A percentile compares a stretch with the other conserved stretches of the same genome.
phyloP scores from a whole-genome alignment of 2,113 vertebrate species.

The Baryphthengus martii region DNA sequence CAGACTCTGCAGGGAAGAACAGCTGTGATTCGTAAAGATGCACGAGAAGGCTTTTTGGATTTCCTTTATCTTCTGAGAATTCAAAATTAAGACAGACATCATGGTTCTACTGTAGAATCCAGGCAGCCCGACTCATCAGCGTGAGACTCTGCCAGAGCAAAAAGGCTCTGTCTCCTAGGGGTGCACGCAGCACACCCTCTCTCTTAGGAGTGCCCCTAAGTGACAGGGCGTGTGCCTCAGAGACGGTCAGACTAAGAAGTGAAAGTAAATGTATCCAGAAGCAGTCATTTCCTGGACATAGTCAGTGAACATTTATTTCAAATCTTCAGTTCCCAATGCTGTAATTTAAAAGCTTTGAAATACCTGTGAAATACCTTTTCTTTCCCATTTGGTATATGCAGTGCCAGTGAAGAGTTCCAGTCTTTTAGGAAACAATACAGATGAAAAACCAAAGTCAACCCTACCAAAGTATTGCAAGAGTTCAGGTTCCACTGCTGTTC shows the following conservation, averaged over 20 bases:
- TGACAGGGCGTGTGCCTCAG: neutral
- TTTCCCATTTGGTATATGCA: neutral
- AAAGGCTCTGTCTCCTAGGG: neutral
- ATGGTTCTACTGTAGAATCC: neutral
- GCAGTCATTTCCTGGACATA: neutral
- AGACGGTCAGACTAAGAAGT: neutral
- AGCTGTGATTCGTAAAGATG: neutral
- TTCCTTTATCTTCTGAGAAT: neutral
- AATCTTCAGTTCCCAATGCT: neutral
- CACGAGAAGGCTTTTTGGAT: neutral
- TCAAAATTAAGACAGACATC: neutral
- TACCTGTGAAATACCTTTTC: neutral
- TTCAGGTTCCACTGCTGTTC: neutral
- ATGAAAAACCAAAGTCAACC: neutral
- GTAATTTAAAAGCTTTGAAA: neutral
- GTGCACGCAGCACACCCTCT: fast-evolving
- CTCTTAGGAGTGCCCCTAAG: fast-evolving
- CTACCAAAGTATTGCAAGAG: neutral
- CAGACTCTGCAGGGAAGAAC: neutral
- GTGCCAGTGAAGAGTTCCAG: neutral
- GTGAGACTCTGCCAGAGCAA: neutral
- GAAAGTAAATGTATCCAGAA: neutral
- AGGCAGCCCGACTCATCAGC: neutral
- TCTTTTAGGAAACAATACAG: neutral
- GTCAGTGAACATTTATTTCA: neutral